Conservation (phyloP, 35 echinoderm and acorn worm species). For the Ophiothrix spiculata region DNA sequence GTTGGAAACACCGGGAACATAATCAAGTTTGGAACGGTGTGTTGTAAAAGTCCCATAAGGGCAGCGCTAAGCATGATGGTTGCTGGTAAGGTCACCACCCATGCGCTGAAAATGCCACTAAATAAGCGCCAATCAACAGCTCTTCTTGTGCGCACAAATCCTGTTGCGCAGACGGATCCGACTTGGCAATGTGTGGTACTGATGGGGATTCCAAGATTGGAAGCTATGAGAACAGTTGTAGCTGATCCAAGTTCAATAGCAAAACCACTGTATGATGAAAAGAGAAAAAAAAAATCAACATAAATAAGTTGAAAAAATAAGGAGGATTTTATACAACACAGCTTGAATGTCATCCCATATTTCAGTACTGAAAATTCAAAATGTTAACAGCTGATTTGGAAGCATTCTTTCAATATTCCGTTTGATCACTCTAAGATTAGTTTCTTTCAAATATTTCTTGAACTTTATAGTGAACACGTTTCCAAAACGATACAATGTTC, state of each 20-base stretch:
- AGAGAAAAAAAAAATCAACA: background rate
- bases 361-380: too few species aligned
- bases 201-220: slow-evolving; percentile 70
- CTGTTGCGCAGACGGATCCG: slow-evolving; percentile 55
- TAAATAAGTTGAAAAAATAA: too few species aligned
- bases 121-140: slow-evolving; percentile 68
- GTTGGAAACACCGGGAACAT: background rate
- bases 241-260: slow-evolving; percentile 68
- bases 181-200: slow-evolving; percentile 73
- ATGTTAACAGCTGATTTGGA: too few species aligned
- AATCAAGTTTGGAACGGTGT: slow-evolving; percentile 19
- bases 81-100: slow-evolving; percentile 56
- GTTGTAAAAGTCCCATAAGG: slow-evolving; percentile 60
- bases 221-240: slow-evolving; percentile 56
- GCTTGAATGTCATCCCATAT: too few species aligned
- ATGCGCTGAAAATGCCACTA: slow-evolving; percentile 48
- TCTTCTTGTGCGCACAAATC: slow-evolving; percentile 37
- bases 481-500: too few species aligned
- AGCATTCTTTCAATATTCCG: too few species aligned
- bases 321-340: too few species aligned
- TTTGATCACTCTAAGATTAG: too few species aligned
- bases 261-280: slow-evolving; percentile 45
- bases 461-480: too few species aligned
- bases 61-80: slow-evolving; percentile 56
- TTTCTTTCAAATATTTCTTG: too few species aligned